Evolutionary conservation across 2,888 invertebrate genomes (phyloP).

Genomic region (Macrosoma leucophasiata): DNA sequence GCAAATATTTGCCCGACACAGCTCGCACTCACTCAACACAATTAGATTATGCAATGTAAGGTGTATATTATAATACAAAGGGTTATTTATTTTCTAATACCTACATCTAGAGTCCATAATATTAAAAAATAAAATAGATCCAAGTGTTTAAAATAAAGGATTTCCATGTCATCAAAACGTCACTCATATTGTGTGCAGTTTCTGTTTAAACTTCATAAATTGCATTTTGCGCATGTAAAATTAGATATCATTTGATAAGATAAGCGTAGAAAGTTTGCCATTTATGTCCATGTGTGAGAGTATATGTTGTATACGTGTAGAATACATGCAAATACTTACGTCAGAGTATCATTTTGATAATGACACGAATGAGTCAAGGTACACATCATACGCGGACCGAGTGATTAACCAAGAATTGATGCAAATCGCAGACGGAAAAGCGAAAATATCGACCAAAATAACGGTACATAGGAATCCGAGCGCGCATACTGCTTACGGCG

Average conservation of each 20-base stretch:
- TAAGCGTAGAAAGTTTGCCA: conserved; percentile 31
- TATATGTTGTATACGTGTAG: conserved; percentile 26
- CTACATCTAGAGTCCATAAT: too few species aligned
- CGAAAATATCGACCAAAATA: conserved; percentile 23
- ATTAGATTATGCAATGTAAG: too few species aligned
- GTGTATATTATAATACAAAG: too few species aligned
- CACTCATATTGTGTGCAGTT: too few species aligned
- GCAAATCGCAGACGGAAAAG: conserved; percentile 17
- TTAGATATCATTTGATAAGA: conserved; percentile 31
- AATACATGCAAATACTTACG: conserved; percentile 33
- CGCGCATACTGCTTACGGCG: conserved; percentile 23
- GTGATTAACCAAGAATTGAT: conserved; percentile 20
- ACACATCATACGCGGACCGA: conserved; percentile 27
- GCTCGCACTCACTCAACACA: too few species aligned
- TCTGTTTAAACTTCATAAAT: too few species aligned
- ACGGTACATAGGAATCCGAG: conserved; percentile 30
- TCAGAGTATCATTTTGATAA: conserved; percentile 34
- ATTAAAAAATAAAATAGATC: too few species aligned
- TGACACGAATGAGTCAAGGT: conserved; percentile 35
- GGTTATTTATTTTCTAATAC: too few species aligned
- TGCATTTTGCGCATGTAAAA: conserved; percentile 21
- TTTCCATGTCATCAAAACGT: too few species aligned
- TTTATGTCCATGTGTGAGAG: conserved; percentile 23
- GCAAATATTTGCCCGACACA: too few species aligned
- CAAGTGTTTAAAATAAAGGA: too few species aligned